Conservation (phyloP, 1,140 invertebrate genomes). For the Pseudomyrmex flavicornis region DNA sequence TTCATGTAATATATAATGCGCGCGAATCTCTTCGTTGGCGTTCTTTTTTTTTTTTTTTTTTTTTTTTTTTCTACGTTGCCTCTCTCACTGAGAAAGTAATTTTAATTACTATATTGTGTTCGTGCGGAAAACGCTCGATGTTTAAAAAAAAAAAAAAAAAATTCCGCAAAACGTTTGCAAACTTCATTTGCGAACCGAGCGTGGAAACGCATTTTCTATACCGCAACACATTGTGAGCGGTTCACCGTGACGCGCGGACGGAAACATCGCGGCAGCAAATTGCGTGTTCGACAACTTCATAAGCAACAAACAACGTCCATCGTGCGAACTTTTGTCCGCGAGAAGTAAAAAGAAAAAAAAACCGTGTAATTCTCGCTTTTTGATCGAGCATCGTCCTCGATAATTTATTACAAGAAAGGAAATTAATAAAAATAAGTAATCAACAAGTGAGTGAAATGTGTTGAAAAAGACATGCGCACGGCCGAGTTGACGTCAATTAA, state of each 20-base stretch:
- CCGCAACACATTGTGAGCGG: slow-evolving; percentile 17
- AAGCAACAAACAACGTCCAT: slow-evolving; percentile 8
- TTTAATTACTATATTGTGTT: slow-evolving; percentile 20
- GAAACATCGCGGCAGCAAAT: not conserved
- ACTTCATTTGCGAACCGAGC: slow-evolving; percentile 16
- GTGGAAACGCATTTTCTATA: slow-evolving; percentile 21
- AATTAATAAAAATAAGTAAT: no score
- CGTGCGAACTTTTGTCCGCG: not conserved
- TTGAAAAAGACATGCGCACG: no score
- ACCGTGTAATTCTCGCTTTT: not conserved
- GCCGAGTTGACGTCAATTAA: not conserved
- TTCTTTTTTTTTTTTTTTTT: no score
- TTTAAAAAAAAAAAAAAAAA: not conserved
- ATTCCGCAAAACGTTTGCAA: not conserved
- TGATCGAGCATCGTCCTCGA: no score
- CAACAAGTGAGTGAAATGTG: no score
- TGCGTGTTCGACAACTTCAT: not conserved
- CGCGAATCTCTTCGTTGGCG: no score
- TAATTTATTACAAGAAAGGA: not conserved
- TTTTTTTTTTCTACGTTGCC: not conserved
- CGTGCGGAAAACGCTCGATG: not conserved
- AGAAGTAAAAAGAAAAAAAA: not conserved
- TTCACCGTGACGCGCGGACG: slow-evolving; percentile 11
- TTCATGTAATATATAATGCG: no score
- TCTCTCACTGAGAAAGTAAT: slow-evolving; percentile 7